Conservation (phyloP, 35 echinoderm and acorn worm genomes). For the Patiria miniata region DNA sequence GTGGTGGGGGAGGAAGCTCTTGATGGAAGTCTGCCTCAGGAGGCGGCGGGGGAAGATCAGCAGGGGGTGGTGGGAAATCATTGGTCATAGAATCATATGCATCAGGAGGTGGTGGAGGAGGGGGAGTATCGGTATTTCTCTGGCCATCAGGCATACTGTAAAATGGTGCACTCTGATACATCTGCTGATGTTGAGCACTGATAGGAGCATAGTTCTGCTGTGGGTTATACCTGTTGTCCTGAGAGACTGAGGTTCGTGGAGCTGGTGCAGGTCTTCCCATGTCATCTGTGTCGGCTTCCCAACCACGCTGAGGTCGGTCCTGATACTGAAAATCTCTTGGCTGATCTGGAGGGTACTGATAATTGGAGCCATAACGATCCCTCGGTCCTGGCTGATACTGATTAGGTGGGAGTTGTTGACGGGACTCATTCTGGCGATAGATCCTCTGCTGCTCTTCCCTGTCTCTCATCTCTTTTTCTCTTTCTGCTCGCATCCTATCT, state of each 20-base stretch:
- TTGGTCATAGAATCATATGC: slow-evolving; percentile 27
- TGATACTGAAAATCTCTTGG: slow-evolving; percentile 1
- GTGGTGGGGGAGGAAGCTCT: slow-evolving; percentile 57
- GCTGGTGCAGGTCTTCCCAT: neutral
- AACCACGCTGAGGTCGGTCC: neutral
- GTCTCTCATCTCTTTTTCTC: neutral
- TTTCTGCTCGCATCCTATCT: neutral
- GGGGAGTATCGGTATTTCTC: neutral
- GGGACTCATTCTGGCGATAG: neutral
- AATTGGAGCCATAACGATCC: neutral
- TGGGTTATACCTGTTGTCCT: slow-evolving; percentile 11
- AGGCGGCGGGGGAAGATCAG: slow-evolving; percentile 50
- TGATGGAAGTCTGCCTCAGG: slow-evolving; percentile 29
- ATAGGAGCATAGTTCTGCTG: neutral
- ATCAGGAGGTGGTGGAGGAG: slow-evolving; percentile 39
- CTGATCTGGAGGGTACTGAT: neutral
- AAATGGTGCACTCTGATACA: slow-evolving; percentile 28
- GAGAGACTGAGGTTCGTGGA: neutral
- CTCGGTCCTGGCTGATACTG: neutral
- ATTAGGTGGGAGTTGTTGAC: neutral
- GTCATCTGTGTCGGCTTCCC: neutral
- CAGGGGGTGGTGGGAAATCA: slow-evolving; percentile 71
- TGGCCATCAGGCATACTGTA: neutral
- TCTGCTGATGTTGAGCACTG: neutral
- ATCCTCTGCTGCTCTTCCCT: neutral